Evolutionary conservation across 2,113 vertebrate species (phyloP), one percentile per base, ranked within the genome.

Genomic region (Apodemus sylvaticus): DNA sequence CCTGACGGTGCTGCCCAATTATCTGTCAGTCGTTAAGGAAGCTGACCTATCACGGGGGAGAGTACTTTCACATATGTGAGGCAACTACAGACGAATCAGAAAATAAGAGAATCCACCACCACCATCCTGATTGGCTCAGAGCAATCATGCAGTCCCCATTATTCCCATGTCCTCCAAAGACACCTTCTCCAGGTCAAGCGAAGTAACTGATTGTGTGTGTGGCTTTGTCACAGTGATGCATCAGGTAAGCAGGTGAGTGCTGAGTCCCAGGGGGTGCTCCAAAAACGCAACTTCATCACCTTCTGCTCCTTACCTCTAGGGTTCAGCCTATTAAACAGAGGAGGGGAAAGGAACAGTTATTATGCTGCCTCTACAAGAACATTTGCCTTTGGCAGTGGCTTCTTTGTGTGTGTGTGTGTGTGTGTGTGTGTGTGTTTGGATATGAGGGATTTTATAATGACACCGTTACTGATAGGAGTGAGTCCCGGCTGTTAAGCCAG

Each of bases 161-260:
- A 96, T 60, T 96, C 96, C 96, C 97, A 89, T 2, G 5, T 83
- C 81, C 90, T 24, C 90, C 96, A 95, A 96, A 98, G 98, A 97
- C 96, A 97, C 92, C 42, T 11, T 86, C 96, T 97, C 93, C 82
- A 7, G 85, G 95, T 97, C 98, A 98, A 98, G 98, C 96, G 97
- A 97, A 97, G 95, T 98, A 89, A 97, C 91, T 97, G 96, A 91
- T 96, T 98, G 94, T 92, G 92, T 62, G 9, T 29, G 93, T 98
- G 98, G 96, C 92, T 98, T 81, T 96, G 94, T 98, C 98, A 98
- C 98, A 98, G 98, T 98, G 98, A 98, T 97, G 98, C 96, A 97
- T 97, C 96, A 96, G 97, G 96, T 96, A 97, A 98, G 98, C 89
- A 98, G 96, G 96, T 97, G 93, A 96, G 95, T 97, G 97, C 97